phyloP scores from a whole-genome alignment of 2,888 invertebrate species.

The Lobophora halterata region DNA sequence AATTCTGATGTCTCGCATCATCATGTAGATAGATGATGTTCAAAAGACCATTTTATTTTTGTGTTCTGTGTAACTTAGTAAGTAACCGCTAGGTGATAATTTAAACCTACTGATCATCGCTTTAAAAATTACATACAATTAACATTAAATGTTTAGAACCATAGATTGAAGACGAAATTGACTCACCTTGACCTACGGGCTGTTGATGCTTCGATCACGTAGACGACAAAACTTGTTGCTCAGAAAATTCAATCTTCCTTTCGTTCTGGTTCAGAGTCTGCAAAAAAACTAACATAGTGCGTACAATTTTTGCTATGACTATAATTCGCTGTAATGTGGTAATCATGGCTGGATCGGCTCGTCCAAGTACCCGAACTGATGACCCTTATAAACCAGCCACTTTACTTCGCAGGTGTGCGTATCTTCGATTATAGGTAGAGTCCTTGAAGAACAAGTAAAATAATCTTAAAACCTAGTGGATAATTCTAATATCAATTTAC shows the following conservation, averaged over 20 bases:
- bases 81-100: no score
- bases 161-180: no score
- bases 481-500: conserved; percentile 1
- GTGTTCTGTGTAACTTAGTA: no score
- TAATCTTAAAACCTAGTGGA: not conserved
- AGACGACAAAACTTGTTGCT: no score
- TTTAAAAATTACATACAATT: no score
- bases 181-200: no score
- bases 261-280: conserved; percentile 15
- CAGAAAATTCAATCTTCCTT: conserved; percentile 2
- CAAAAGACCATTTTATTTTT: no score
- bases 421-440: not conserved
- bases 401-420: not conserved
- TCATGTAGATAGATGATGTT: no score
- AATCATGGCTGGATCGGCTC: conserved; percentile 11
- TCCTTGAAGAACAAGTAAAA: conserved; percentile 2
- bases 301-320: conserved; percentile 18
- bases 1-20: no score
- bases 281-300: conserved; percentile 18
- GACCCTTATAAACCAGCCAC: not conserved
- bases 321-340: conserved; percentile 21
- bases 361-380: not conserved
- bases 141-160: no score
- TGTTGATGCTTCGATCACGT: no score
- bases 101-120: no score